Evolutionary conservation across 2,797 vertebrate genomes (phyloP).

Genomic region (Cynodonichthys magdalenae): DNA sequence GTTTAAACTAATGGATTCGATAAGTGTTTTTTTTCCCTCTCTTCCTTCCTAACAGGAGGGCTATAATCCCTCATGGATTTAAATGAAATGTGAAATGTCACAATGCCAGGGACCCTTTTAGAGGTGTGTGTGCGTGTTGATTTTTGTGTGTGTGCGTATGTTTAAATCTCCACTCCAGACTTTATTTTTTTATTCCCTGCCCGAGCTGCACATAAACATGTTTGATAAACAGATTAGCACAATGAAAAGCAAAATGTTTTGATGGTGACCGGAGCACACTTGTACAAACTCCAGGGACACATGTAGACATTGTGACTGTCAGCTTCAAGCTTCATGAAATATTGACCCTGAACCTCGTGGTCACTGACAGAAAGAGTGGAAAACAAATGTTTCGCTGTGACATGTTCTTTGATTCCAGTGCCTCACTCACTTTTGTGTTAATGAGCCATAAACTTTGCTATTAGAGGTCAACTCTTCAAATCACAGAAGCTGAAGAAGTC

Average conservation of each 20-base stretch:
- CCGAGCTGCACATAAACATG: constrained; percentile 26
- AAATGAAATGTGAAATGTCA: constrained; percentile 80
- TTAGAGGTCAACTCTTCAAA: constrained; percentile 28
- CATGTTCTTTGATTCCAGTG: constrained; percentile 7
- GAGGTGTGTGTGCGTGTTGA: constrained; percentile 46
- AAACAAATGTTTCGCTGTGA: not conserved
- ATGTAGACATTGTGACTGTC: not conserved
- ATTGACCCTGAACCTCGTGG: not conserved
- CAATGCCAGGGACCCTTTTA: constrained; percentile 81
- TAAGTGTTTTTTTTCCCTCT: constrained; percentile 56
- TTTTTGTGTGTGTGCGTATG: constrained; percentile 45
- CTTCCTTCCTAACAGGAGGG: constrained; percentile 63
- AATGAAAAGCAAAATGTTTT: constrained; percentile 49
- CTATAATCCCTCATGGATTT: constrained; percentile 79
- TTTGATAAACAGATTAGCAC: constrained; percentile 51
- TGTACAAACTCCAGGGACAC: constrained; percentile 35
- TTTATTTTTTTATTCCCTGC: constrained; percentile 11
- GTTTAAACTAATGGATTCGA: constrained; percentile 79
- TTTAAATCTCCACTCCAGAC: constrained; percentile 46
- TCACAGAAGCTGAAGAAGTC: constrained; percentile 27
- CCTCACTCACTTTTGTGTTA: constrained; percentile 19
- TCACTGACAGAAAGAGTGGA: constrained; percentile 5
- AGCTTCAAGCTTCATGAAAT: not conserved
- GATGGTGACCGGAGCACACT: constrained; percentile 40
- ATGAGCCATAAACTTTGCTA: constrained; percentile 30